Evolutionary conservation across 2,797 vertebrate genomes (phyloP), one percentile per base, ranked within the genome.

Genomic region (Hyperoplus lanceolatus): DNA sequence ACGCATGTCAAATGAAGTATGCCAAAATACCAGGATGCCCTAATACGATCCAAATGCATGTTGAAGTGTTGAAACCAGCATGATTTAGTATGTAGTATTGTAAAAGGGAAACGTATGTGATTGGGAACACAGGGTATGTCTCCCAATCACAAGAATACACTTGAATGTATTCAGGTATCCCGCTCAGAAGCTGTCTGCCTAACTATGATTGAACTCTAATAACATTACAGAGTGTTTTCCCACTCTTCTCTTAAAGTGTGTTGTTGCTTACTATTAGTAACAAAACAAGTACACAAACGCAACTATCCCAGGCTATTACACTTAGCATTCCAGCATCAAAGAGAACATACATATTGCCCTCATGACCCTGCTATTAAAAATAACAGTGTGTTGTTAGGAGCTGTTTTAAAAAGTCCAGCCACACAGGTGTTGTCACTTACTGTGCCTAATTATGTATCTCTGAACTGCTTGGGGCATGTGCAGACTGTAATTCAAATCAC

Each of bases 371-470:
- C 29, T 21, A 36, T 4, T 55, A 29, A 55, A 59, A 4, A 42
- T 43, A 42, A 13, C 39, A 60, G 13, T 62, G 43, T 62, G 15
- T 29, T 29, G 29, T 29, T 29, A 3, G 45, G 18, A 51, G 16
- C 16, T 51, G 63, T 53, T 48, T 62, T 9, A 48, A 62, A 62
- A 14, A 4, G 7, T 36, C 6, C 21, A 38, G 14, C 36, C 46
- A 64, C 41, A 55, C 50, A 54, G 13, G 13, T 64, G 64, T 67
- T 67, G 54, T 41, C 16, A 65, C 8, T 12, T 59, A 43, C 29
- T 29, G 29, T 29, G 29, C 29, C 29, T 29, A 29, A 29, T 29
- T 29, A 5, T 18, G 39, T 3, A 5, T 42, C 58, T 21, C 12
- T 10, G 42, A 10, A 43, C 8, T 16, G 6, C 14, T 38, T 36